These are phyloP conservation scores for Papilio glaucus DNA, from an alignment of 1,140 invertebrate genomes.

Conservation along the genomic window DNA sequence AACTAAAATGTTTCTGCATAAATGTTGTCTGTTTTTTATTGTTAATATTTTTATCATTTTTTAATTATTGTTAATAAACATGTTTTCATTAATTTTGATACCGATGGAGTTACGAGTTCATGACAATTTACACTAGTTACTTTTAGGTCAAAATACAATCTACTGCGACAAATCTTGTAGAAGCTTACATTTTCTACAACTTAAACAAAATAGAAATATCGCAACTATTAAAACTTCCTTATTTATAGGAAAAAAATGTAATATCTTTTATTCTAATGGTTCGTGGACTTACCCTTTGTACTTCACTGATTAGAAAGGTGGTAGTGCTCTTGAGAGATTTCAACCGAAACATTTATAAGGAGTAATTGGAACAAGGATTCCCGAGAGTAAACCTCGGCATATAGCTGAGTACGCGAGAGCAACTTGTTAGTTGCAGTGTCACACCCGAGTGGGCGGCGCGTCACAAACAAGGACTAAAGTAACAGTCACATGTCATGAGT, in stretches of 20 bases:
- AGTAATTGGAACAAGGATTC: constrained; percentile 23
- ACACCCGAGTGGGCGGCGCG: neutral
- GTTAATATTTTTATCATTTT: neutral
- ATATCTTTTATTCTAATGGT: neutral
- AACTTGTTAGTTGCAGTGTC: neutral
- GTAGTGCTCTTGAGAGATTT: constrained; percentile 6
- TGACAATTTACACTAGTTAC: too few relatives aligned
- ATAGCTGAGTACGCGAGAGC: neutral
- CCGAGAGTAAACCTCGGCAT: neutral
- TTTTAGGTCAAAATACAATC: too few relatives aligned
- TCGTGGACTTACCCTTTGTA: neutral
- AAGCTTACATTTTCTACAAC: too few relatives aligned
- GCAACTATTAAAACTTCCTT: too few relatives aligned
- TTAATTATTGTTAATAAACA: too few relatives aligned
- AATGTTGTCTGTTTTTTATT: neutral
- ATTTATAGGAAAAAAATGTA: neutral
- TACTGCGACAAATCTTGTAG: too few relatives aligned
- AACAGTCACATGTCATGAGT: neutral
- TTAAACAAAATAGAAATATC: too few relatives aligned
- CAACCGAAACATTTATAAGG: constrained; percentile 9
- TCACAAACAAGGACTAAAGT: constrained; percentile 22
- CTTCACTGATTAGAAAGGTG: constrained; percentile 1
- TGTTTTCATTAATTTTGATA: too few relatives aligned
- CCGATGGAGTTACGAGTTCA: too few relatives aligned
- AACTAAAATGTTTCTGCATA: neutral